Conservation (phyloP, 2,113 vertebrate species). For the Microcebus tavaratra region DNA sequence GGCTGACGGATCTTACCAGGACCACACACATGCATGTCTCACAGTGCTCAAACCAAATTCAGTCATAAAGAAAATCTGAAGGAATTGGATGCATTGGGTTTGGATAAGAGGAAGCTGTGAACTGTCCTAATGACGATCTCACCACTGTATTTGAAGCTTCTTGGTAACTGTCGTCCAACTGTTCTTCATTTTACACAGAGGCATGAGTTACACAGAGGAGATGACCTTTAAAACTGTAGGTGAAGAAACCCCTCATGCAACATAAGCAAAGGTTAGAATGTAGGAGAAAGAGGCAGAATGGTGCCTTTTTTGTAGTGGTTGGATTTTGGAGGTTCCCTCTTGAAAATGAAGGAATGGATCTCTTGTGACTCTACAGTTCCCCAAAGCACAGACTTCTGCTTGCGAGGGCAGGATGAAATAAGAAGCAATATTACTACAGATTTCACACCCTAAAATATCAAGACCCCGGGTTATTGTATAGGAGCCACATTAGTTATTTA, state of each 20-base stretch:
- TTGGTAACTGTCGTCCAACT: background rate
- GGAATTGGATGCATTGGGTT: constrained; percentile 5
- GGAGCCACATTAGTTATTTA: background rate
- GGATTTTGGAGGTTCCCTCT: background rate
- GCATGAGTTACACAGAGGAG: background rate
- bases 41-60: background rate
- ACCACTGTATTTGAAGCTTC: background rate
- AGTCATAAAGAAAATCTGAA: background rate
- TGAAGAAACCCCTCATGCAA: background rate
- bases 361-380: background rate
- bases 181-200: background rate
- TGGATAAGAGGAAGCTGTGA: background rate
- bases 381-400: background rate
- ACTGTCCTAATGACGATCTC: background rate
- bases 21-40: background rate
- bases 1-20: background rate
- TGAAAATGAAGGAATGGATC: background rate
- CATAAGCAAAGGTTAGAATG: background rate
- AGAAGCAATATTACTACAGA: background rate
- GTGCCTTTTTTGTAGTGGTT: background rate
- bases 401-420: background rate
- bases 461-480: background rate
- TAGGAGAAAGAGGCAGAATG: background rate
- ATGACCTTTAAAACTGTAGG: background rate
- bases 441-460: background rate